A percentile compares a stretch with the other conserved stretches of the same genome.
Conservation (phyloP, 2,797 vertebrate species). For the Mallotus villosus region DNA sequence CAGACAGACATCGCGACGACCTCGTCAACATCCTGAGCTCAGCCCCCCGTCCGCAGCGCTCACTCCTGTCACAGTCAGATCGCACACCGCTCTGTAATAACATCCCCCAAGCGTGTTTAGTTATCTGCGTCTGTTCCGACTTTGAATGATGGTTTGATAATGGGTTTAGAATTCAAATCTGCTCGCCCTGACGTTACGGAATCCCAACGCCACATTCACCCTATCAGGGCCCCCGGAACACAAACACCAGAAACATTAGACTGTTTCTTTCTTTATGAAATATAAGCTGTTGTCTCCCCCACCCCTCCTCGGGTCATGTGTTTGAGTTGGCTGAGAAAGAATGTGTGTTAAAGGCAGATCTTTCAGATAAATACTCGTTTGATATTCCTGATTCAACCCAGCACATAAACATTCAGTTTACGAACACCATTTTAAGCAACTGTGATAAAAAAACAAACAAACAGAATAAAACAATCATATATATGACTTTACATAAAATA, state of each 20-base stretch:
- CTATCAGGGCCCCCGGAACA: neutral
- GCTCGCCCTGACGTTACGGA: conserved; percentile 68
- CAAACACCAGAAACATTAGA: neutral
- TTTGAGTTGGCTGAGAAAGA: neutral
- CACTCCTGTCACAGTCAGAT: too few relatives aligned
- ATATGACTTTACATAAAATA: neutral
- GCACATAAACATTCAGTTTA: too few relatives aligned
- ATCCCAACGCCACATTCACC: conserved; percentile 68
- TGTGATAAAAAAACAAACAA: too few relatives aligned
- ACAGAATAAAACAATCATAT: neutral
- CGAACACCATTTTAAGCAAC: too few relatives aligned
- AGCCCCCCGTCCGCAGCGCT: neutral
- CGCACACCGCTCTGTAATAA: neutral
- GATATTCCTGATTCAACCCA: too few relatives aligned
- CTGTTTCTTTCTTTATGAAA: too few relatives aligned
- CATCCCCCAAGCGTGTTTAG: conserved; percentile 45
- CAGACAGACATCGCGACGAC: neutral
- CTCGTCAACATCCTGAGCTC: neutral
- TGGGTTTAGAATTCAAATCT: conserved; percentile 79
- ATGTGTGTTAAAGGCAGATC: too few relatives aligned
- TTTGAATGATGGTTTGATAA: conserved; percentile 78
- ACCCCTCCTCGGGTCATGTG: neutral
- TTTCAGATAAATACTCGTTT: too few relatives aligned
- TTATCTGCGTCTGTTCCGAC: conserved; percentile 74
- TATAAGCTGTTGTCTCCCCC: too few relatives aligned